Percentiles rank a stretch among this genome's conserved stretches.
These are phyloP conservation scores for Sweltsa coloradensis DNA, from an alignment of 1,140 invertebrate species.

Conservation along the genomic window DNA sequence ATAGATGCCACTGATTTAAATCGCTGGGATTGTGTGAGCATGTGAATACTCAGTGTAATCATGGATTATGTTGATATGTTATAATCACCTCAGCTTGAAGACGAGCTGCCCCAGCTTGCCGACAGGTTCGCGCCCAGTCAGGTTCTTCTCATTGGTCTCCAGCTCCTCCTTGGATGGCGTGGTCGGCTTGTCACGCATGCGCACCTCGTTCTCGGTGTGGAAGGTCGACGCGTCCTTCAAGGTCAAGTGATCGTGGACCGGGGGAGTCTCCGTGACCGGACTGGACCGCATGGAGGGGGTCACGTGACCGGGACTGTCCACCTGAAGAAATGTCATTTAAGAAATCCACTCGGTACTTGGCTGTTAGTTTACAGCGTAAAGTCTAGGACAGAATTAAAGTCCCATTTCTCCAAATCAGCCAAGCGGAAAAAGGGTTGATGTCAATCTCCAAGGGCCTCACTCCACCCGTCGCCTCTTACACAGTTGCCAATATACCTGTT, in stretches of 20 bases:
- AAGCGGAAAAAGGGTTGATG: no score
- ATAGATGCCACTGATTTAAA: neutral
- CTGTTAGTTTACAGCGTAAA: no score
- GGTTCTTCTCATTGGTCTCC: slow-evolving; percentile 47
- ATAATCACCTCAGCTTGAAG: slow-evolving; percentile 60
- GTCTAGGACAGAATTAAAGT: no score
- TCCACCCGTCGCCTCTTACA: no score
- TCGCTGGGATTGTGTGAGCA: neutral
- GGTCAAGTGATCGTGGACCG: neutral
- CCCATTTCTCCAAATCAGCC: no score
- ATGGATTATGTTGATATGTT: neutral
- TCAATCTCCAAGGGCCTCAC: no score
- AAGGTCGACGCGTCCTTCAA: slow-evolving; percentile 27
- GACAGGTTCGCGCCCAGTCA: slow-evolving; percentile 20
- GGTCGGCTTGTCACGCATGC: slow-evolving; percentile 20
- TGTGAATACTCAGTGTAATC: neutral
- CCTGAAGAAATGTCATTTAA: neutral
- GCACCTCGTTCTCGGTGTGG: slow-evolving; percentile 32
- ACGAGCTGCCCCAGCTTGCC: slow-evolving; percentile 68
- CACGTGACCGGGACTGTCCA: neutral
- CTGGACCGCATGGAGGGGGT: slow-evolving; percentile 5
- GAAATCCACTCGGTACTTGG: no score
- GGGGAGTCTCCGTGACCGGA: neutral
- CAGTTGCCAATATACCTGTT: no score
- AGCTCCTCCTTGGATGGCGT: slow-evolving; percentile 43